Conservation (phyloP, 2,113 vertebrate species). For the Camelus dromedarius region DNA sequence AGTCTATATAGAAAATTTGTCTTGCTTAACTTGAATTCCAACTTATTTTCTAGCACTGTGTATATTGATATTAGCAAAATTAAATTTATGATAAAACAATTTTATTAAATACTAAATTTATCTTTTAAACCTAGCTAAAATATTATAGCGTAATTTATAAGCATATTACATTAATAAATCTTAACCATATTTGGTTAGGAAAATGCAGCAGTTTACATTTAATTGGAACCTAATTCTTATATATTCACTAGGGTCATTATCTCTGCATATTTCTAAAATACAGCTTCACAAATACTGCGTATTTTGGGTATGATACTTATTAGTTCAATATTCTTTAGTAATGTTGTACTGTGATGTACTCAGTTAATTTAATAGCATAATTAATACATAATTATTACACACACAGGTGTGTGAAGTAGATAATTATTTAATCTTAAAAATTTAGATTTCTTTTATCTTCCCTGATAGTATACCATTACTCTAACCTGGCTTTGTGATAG, state of each 20-base stretch:
- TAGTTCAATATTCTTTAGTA: slow-evolving; percentile 45
- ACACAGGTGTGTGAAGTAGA: not conserved
- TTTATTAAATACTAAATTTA: slow-evolving; percentile 65
- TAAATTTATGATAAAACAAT: slow-evolving; percentile 48
- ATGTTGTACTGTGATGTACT: not conserved
- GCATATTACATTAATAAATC: slow-evolving; percentile 60
- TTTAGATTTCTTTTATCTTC: slow-evolving; percentile 15
- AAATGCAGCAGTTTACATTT: slow-evolving; percentile 59
- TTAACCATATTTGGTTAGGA: slow-evolving; percentile 33
- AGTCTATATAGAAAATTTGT: slow-evolving; percentile 25
- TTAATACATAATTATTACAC: not conserved
- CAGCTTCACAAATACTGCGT: slow-evolving; percentile 18
- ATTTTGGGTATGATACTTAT: not conserved
- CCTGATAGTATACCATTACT: not conserved
- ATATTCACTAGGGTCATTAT: slow-evolving; percentile 52
- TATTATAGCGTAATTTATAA: slow-evolving; percentile 47
- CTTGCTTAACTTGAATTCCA: slow-evolving; percentile 56
- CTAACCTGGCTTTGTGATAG: slow-evolving; percentile 5
- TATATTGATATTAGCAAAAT: slow-evolving; percentile 58
- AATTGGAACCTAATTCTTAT: slow-evolving; percentile 48
- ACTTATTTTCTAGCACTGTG: slow-evolving; percentile 42
- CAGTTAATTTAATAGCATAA: slow-evolving; percentile 6
- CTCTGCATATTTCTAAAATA: slow-evolving; percentile 59
- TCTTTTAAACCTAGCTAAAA: slow-evolving; percentile 55
- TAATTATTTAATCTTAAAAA: slow-evolving; percentile 45